Percentiles rank a stretch among this genome's conserved stretches.
Evolutionary conservation across 2,797 vertebrate species (phyloP).

Genomic region (Acanthis flammea): DNA sequence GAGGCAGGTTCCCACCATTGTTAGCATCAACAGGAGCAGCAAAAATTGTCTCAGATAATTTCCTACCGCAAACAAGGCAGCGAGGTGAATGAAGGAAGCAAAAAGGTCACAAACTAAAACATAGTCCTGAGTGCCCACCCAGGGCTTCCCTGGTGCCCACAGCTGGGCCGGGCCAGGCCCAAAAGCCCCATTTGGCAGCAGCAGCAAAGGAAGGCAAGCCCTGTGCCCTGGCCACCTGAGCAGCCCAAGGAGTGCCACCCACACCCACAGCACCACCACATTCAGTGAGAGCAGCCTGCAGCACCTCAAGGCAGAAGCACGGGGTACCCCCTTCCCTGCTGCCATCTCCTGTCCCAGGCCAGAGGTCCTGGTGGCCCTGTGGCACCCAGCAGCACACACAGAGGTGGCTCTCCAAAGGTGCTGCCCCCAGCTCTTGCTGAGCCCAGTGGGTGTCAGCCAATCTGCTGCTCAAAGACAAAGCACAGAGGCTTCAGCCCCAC

Average conservation of each 20-base stretch:
- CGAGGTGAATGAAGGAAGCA: neutral
- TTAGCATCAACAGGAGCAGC: neutral
- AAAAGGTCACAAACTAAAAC: neutral
- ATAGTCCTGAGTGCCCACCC: neutral
- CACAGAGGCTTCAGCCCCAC: rapidly evolving
- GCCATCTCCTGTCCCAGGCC: neutral
- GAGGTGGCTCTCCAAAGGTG: neutral
- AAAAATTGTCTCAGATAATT: neutral
- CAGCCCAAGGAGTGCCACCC: neutral
- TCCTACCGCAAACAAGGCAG: constrained; percentile 8
- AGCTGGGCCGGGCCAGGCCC: neutral
- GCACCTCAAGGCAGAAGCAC: rapidly evolving
- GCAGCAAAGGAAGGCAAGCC: neutral
- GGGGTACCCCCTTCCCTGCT: rapidly evolving
- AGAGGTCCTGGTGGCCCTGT: rapidly evolving
- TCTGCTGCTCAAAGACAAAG: neutral
- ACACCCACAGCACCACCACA: rapidly evolving
- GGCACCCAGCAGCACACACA: rapidly evolving
- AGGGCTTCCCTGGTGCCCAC: neutral
- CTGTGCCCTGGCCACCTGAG: neutral
- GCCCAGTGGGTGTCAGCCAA: neutral
- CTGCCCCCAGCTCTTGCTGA: neutral
- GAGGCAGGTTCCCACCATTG: constrained; percentile 30
- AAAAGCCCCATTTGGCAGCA: neutral
- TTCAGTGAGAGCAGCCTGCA: rapidly evolving